Base-by-base conservation (phyloP, 2,797 vertebrate species). In the Crocidura indochinensis region DNA sequence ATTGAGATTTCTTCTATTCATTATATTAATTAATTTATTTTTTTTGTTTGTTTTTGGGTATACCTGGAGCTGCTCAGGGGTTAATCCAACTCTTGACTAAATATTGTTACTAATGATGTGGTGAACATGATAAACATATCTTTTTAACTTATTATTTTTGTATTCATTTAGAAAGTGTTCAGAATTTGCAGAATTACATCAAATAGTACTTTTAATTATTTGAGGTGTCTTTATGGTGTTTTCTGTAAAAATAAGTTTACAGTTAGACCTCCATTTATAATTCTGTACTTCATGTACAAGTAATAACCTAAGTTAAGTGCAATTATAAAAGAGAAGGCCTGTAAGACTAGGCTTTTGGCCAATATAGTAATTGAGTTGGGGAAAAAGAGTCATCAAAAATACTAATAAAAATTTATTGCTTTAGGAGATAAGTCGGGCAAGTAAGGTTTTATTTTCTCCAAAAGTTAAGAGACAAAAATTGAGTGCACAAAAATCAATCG, bases 321-420 rank as follows among this genome's bases (percentile, higher is more conserved):
- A 8, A 47, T 15, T 65, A 47, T 31, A 84, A 27, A 64, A 65
- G 51, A 80, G 60, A 85, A 81, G 7, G 2, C 12, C 22, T 4
- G 27, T 38, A 38, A 38, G 38, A 38, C 38, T 38, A 38, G 38
- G 38, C 8, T 76, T 5, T 68, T 76, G 44, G 22, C 10, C 60
- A 64, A 49, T 86, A 8, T 78, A 27, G 62, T 26, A 53, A 89
- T 85, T n/a, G 88, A 26, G 1, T 10, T 79, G 38, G 29, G 14
- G 3, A 24, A 78, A 72, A 83, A 65, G 8, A 60, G 22, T 78
- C 44, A 51, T 56, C 49, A 84, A 83, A 67, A 84, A 87, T 38
- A 17, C 27, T 27, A 11, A 91, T 77, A 91, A 64, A 76, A 29
- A 86, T 56, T 75, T 38, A 64, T 10, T 4, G 1, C 72, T 20